These are phyloP conservation scores for Auanema sp. DNA, from an alignment of 2,888 invertebrate species.

Conservation along the genomic window DNA sequence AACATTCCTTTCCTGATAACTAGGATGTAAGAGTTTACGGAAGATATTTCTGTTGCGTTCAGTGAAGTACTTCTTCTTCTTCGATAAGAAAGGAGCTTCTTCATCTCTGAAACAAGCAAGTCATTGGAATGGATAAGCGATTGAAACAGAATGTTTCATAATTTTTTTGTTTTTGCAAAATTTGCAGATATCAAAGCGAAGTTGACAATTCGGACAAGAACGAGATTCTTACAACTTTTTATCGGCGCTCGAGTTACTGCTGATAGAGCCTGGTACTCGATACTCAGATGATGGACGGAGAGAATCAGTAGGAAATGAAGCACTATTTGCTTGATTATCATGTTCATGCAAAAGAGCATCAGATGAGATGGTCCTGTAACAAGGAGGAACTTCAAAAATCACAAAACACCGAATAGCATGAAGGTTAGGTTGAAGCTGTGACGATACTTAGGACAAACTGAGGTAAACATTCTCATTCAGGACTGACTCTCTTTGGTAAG, in stretches of 20 bases:
- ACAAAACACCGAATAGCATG: no score
- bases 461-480: no score
- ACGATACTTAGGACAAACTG: no score
- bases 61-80: constrained; percentile 38
- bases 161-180: background rate
- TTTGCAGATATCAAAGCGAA: no score
- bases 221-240: constrained; percentile 13
- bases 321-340: constrained; percentile 4
- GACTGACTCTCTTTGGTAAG: no score
- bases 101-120: constrained; percentile 2
- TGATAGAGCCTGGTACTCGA: constrained; percentile 13
- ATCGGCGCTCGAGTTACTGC: constrained; percentile 20
- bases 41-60: constrained; percentile 40
- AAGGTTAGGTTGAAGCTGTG: no score
- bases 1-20: constrained; percentile 40
- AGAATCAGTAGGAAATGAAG: no score
- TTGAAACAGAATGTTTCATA: background rate
- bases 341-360: constrained; percentile 18
- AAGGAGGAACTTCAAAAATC: background rate
- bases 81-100: constrained; percentile 10
- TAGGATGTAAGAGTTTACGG: constrained; percentile 40
- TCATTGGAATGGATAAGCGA: background rate
- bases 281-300: constrained; percentile 9
- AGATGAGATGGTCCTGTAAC: constrained; percentile 22
- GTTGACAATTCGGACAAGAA: no score